Evolutionary conservation across 53 echinoderm and acorn worm genomes (phyloP).

Genomic region (Echinometra lucunter): DNA sequence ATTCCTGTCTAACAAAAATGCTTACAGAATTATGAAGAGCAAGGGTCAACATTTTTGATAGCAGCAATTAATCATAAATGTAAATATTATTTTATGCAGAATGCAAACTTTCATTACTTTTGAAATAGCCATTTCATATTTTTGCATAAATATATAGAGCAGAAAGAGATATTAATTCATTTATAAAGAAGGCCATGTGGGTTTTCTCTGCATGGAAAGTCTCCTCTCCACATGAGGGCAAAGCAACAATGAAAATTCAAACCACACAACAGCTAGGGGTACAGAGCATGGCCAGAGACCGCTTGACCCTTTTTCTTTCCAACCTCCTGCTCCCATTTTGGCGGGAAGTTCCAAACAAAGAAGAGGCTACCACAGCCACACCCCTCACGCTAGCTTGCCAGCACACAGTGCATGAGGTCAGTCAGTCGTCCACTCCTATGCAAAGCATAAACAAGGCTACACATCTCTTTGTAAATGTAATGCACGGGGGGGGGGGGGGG

Average conservation of each 20-base stretch:
- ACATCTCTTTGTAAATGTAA: neutral
- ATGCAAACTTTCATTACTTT: too few species aligned
- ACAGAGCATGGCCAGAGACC: neutral
- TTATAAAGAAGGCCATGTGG: neutral
- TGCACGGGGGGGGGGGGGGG: too few species aligned
- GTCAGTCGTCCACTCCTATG: neutral
- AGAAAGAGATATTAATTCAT: neutral
- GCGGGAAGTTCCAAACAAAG: slow-evolving; percentile 59
- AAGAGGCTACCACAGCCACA: slow-evolving; percentile 14
- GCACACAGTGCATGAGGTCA: neutral
- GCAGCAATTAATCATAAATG: neutral
- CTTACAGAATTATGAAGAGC: too few species aligned
- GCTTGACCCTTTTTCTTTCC: neutral
- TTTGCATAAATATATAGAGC: neutral
- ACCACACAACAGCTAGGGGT: slow-evolving; percentile 4
- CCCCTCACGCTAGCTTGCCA: neutral
- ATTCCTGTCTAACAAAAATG: too few species aligned
- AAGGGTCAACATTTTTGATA: too few species aligned
- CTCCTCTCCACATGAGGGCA: slow-evolving; percentile 6
- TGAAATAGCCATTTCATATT: too few species aligned
- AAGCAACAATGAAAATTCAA: neutral
- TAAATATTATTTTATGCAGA: too few species aligned
- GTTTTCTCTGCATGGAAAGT: neutral
- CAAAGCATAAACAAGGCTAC: neutral
- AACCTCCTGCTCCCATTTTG: neutral